These are phyloP conservation scores for Aurelia coerulea DNA, from an alignment of 30 jellyfish, hydroid and myxozoan species.

Conservation along the genomic window DNA sequence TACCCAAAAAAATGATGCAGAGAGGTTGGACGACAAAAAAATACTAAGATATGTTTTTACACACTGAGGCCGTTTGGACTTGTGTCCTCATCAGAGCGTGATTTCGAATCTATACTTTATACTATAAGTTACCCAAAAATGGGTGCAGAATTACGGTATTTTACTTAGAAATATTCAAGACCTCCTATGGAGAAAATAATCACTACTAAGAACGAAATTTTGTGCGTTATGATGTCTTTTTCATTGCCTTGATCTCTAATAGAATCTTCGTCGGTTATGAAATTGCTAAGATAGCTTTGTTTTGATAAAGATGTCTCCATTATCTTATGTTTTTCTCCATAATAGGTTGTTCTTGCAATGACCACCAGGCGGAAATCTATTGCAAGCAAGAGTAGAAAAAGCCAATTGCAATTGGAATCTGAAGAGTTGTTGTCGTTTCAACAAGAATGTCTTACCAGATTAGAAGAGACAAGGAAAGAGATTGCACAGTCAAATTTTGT, in stretches of 20 bases:
- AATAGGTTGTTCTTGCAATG: slow-evolving; percentile 55
- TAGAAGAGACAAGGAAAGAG: slow-evolving; percentile 75
- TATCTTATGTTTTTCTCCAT: too few relatives aligned
- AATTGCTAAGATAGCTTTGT: not conserved
- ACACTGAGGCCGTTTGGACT: too few relatives aligned
- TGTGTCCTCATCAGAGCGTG: too few relatives aligned
- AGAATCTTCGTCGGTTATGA: not conserved
- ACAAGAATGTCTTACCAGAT: slow-evolving; percentile 72
- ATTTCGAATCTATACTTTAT: too few relatives aligned
- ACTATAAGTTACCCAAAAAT: too few relatives aligned
- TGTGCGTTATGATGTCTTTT: not conserved
- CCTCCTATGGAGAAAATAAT: too few relatives aligned
- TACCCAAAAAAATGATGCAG: too few relatives aligned
- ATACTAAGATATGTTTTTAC: too few relatives aligned
- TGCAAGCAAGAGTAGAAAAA: slow-evolving; percentile 39
- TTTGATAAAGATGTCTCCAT: not conserved
- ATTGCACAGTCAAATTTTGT: slow-evolving; percentile 72
- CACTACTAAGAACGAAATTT: too few relatives aligned
- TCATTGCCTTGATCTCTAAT: not conserved
- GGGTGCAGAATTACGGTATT: not conserved
- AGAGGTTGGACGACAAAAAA: too few relatives aligned
- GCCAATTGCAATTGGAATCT: slow-evolving; percentile 54
- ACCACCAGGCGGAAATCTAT: slow-evolving; percentile 33
- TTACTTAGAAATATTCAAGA: too few relatives aligned
- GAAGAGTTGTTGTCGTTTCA: slow-evolving; percentile 61